phyloP scores from a whole-genome alignment of 2,113 vertebrate genomes.

The Potamarius usumacintae region DNA sequence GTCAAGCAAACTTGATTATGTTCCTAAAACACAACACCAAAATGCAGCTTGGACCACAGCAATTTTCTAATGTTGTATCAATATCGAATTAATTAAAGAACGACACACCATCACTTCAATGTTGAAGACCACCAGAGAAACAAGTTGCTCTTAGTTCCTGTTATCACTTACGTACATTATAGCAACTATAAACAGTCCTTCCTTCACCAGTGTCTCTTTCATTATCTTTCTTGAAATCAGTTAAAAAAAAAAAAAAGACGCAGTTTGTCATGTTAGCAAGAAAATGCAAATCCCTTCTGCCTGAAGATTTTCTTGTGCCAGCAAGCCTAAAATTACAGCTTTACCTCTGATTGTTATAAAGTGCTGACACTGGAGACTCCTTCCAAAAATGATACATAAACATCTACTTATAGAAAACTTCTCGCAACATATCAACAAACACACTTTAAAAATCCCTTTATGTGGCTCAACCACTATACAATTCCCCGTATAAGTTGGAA shows the following conservation, averaged over 20 bases:
- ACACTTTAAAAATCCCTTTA: too few relatives aligned
- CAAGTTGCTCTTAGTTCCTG: background rate
- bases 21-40: background rate
- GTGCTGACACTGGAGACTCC: background rate
- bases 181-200: background rate
- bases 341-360: too few relatives aligned
- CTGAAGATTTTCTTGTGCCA: background rate
- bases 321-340: too few relatives aligned
- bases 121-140: background rate
- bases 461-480: too few relatives aligned
- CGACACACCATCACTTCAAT: fast-evolving
- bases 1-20: background rate
- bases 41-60: background rate
- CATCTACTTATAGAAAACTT: background rate
- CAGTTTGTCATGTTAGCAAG: background rate
- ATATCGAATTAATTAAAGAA: background rate
- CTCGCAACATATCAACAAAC: too few relatives aligned
- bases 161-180: too few relatives aligned
- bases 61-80: background rate
- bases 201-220: background rate
- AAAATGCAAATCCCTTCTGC: background rate
- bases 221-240: background rate
- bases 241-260: background rate
- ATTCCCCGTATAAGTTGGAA: too few relatives aligned
- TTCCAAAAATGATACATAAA: background rate